phyloP scores from a whole-genome alignment of 2,797 vertebrate genomes.

The Helarctos malayanus region DNA sequence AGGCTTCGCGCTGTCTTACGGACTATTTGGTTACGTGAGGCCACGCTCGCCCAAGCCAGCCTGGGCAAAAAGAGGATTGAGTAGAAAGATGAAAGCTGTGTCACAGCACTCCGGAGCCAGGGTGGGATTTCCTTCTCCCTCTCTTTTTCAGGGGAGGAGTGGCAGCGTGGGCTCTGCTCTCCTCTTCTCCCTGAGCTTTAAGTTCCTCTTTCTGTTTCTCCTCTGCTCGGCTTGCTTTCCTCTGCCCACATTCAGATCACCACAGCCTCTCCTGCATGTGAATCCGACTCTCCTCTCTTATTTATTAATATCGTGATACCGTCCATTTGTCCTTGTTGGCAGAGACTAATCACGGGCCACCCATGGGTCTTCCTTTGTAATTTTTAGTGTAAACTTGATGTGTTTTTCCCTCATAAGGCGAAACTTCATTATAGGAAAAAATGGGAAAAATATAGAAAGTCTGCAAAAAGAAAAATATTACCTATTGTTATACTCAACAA shows the following conservation, averaged over 20 bases:
- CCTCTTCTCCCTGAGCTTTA: background rate
- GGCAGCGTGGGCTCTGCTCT: background rate
- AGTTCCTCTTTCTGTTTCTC: background rate
- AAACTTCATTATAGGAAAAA: background rate
- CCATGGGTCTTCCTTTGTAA: background rate
- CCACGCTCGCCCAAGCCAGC: conserved; percentile 11
- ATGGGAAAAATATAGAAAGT: background rate
- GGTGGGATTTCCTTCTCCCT: background rate
- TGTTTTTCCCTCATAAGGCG: conserved; percentile 4
- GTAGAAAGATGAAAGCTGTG: conserved; percentile 51
- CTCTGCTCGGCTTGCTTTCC: background rate
- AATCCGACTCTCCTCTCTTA: background rate
- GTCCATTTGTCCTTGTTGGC: background rate
- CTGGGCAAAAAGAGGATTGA: background rate
- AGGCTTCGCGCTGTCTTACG: background rate
- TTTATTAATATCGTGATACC: background rate
- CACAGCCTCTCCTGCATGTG: background rate
- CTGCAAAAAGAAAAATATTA: conserved; percentile 12
- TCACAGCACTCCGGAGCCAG: background rate
- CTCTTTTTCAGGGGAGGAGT: background rate
- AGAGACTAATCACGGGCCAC: background rate
- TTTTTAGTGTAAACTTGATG: conserved; percentile 5
- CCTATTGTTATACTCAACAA: background rate
- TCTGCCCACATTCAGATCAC: background rate
- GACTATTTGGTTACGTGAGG: conserved; percentile 39